phyloP scores from a whole-genome alignment of 2,888 invertebrate species.

The Fragum sueziense region DNA sequence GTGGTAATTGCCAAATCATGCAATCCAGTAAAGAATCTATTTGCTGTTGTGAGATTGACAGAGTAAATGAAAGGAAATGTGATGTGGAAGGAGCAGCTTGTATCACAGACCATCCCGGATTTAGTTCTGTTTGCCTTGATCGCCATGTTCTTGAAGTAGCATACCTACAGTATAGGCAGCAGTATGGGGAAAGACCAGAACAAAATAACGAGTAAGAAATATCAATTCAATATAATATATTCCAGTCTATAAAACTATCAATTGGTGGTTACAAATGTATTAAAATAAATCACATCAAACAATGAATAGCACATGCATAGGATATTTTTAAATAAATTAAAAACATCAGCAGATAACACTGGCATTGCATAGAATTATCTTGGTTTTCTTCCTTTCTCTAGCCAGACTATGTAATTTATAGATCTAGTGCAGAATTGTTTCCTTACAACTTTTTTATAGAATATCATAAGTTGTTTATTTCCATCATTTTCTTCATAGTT shows the following conservation, averaged over 20 bases:
- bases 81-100: not conserved
- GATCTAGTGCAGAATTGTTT: too few relatives aligned
- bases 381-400: too few relatives aligned
- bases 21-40: too few relatives aligned
- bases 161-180: too few relatives aligned
- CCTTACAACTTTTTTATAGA: too few relatives aligned
- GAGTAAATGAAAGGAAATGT: not conserved
- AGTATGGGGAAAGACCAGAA: not conserved
- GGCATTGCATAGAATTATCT: too few relatives aligned
- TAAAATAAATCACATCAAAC: not conserved
- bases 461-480: too few relatives aligned
- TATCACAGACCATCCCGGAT: constrained; percentile 28
- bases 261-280: not conserved
- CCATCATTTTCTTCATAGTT: too few relatives aligned
- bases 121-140: constrained; percentile 33
- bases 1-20: not conserved
- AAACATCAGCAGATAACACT: not conserved
- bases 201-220: not conserved
- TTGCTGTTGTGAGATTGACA: not conserved
- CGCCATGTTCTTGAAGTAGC: too few relatives aligned
- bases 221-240: not conserved
- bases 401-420: too few relatives aligned
- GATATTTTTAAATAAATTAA: not conserved
- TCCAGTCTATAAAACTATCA: too few relatives aligned
- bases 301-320: not conserved